Evolutionary conservation across 2,888 invertebrate genomes (phyloP), one percentile per base, ranked within the genome.

Genomic region (Pristionchus fissidentatus): DNA sequence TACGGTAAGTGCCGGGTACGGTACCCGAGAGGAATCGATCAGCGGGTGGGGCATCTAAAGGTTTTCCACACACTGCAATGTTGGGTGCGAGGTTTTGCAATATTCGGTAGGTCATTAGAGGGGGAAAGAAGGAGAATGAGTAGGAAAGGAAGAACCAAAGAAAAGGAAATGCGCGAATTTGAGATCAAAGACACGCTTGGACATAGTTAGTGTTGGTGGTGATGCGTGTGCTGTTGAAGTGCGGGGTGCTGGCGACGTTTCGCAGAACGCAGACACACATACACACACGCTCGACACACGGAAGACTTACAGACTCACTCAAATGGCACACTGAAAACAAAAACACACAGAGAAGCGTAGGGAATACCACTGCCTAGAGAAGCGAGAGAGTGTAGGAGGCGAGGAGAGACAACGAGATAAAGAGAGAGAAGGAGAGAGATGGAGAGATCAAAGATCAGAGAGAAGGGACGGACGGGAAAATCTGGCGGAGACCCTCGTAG

Each of bases 361-460:
- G 75, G 75, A 77, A 77, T 77, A 77, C 75, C 75, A 75, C 46
- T 75, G 75, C 32, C 49, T 32, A 77, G 46, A 49, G 49, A 49
- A 19, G 1, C 10, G 29, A 49, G 49, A 77, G 75, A 49, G 19
- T 35, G 29, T 46, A 22, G 49, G 32, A 26, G 29, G 29, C 49
- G 32, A 77, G 46, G 49, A 62, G 62, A 49, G 49, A 43, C 7
- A 15, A 70, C 3, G 26, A 22, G 43, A 29, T 19, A 32, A 41
- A 75, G 46, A 49, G 49, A 22, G 43, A 22, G n/a, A n/a, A 35
- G 41, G 41, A 38, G 19, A 7, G 32, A 62, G 29, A 22, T 41
- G 5, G 1, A 38, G 15, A 75, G 46, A 77, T 73, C 7, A 49
- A 32, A 77, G 49, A 46, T 77, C 29, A 49, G 49, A 73, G 43